A percentile compares a stretch with the other conserved stretches of the same genome.
Evolutionary conservation across 1,140 invertebrate genomes (phyloP).

Genomic region (Drosophila oshimai): DNA sequence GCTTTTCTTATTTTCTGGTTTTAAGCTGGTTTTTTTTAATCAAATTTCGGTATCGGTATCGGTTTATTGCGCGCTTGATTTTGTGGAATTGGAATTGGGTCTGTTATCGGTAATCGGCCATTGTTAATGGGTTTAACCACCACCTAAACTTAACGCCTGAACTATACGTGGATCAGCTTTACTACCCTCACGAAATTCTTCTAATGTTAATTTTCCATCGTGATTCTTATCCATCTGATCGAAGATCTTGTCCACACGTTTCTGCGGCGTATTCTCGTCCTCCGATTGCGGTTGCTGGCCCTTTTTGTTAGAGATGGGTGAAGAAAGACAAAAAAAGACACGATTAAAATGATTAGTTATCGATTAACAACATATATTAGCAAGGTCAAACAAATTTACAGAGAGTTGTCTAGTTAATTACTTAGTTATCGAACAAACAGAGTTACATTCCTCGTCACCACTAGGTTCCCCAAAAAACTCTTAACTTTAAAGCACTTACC

Average conservation of each 20-base stretch:
- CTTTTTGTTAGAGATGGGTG: slow-evolving; percentile 68
- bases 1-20: background rate
- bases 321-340: background rate
- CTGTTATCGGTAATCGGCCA: slow-evolving; percentile 15
- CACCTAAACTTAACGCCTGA: slow-evolving; percentile 93
- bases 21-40: slow-evolving; percentile 3
- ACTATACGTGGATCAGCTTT: slow-evolving; percentile 99
- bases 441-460: no score
- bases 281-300: slow-evolving; percentile 94
- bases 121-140: slow-evolving; percentile 85
- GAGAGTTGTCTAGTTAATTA: no score
- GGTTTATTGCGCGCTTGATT: slow-evolving; percentile 31
- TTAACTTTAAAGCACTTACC: slow-evolving; percentile 89
- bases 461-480: no score
- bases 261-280: slow-evolving; percentile 97
- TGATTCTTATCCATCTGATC: slow-evolving; percentile 99
- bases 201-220: slow-evolving; percentile 97
- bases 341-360: background rate
- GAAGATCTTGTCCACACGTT: slow-evolving; percentile 98
- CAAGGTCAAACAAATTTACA: no score
- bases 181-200: slow-evolving; percentile 99
- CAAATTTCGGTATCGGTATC: slow-evolving; percentile 3
- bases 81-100: slow-evolving; percentile 16
- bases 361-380: no score
- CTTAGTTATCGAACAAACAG: no score